A percentile compares a stretch with the other conserved stretches of the same genome.
Evolutionary conservation across 1,140 invertebrate species (phyloP).

Genomic region (Brachionus rotundiformis): DNA sequence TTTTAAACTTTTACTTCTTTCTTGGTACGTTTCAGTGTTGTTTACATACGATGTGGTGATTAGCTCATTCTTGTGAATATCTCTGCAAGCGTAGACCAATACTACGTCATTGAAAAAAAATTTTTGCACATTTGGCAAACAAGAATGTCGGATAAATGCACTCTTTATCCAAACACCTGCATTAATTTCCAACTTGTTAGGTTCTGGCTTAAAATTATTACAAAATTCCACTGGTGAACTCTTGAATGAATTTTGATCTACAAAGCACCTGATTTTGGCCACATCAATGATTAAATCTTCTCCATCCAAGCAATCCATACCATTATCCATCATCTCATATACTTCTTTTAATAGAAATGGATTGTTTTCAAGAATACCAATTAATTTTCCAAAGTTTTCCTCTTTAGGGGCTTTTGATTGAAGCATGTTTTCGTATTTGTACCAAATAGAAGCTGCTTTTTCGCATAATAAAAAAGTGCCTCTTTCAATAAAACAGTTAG

Average conservation of each 20-base stretch:
- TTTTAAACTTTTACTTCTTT: neutral
- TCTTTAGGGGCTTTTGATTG: neutral
- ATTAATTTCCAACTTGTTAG: neutral
- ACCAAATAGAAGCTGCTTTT: neutral
- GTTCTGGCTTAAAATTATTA: slow-evolving; percentile 22
- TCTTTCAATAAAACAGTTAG: neutral
- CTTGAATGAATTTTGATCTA: neutral
- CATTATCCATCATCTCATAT: neutral
- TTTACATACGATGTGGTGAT: neutral
- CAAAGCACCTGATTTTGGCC: neutral
- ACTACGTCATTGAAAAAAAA: slow-evolving; percentile 12
- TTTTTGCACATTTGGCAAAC: slow-evolving; percentile 7
- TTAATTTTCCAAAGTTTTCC: neutral
- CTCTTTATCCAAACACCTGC: neutral
- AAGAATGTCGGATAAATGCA: neutral
- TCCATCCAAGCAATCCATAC: neutral
- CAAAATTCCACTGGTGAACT: slow-evolving; percentile 23
- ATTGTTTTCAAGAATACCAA: neutral
- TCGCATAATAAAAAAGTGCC: neutral
- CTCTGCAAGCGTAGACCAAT: neutral
- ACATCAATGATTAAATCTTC: neutral
- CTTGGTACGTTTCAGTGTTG: neutral
- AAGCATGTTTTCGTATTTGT: neutral
- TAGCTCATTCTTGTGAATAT: neutral
- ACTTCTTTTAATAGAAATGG: neutral